Evolutionary conservation across 2,888 invertebrate species (phyloP).

Genomic region (Xestia xanthographa): DNA sequence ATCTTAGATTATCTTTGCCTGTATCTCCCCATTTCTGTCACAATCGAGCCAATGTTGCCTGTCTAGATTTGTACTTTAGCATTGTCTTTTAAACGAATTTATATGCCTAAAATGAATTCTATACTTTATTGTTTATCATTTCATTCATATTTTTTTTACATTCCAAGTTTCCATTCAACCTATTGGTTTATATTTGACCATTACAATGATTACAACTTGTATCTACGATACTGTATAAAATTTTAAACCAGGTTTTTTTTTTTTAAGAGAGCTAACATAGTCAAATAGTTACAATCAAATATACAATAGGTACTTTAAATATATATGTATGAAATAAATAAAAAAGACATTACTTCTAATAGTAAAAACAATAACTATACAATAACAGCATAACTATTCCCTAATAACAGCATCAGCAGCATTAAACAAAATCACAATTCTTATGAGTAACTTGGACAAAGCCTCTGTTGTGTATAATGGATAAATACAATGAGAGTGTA

Average conservation of each 20-base stretch:
- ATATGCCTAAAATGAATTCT: conserved; percentile 3
- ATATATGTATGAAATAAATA: conserved; percentile 43
- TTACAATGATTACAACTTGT: conserved; percentile 4
- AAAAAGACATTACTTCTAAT: conserved; percentile 50
- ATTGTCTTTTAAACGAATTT: conserved; percentile 18
- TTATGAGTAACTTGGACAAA: conserved; percentile 64
- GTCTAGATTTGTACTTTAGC: conserved; percentile 35
- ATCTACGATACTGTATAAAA: conserved; percentile 5
- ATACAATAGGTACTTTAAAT: conserved; percentile 38
- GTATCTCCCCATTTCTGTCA: too few species aligned
- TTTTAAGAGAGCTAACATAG: conserved; percentile 48
- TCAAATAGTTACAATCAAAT: conserved; percentile 25
- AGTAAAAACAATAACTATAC: conserved; percentile 55
- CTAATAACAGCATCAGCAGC: conserved; percentile 63
- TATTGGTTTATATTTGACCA: conserved; percentile 7
- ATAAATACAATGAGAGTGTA: conserved; percentile 62
- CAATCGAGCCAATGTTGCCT: conserved; percentile 18
- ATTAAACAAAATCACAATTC: conserved; percentile 70
- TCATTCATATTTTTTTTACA: background rate
- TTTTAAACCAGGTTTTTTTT: background rate
- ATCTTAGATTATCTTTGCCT: too few species aligned
- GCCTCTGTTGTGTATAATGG: conserved; percentile 65
- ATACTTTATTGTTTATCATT: conserved; percentile 1
- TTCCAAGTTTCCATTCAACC: background rate
- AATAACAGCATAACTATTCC: conserved; percentile 51